phyloP scores from a whole-genome alignment of 2,797 vertebrate genomes.

The Alcedo atthis region DNA sequence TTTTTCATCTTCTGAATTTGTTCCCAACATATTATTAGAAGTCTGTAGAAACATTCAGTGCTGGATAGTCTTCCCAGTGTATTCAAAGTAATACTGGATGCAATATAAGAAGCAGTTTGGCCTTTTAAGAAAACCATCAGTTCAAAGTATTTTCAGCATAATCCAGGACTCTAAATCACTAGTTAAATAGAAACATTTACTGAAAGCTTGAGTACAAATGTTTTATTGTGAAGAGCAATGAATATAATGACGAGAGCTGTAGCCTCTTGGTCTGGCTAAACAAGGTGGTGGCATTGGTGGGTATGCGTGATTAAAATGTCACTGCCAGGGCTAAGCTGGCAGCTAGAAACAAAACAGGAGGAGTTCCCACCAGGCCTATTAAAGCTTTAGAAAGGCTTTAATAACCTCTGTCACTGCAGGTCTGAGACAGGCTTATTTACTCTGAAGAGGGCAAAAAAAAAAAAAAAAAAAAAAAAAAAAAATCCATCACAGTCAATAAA shows the following conservation, averaged over 20 bases:
- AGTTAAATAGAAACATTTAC: conserved; percentile 50
- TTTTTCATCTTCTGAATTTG: conserved; percentile 40
- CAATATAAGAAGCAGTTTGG: conserved; percentile 11
- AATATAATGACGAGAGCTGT: conserved; percentile 23
- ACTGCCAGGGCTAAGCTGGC: conserved; percentile 19
- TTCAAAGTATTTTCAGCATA: conserved; percentile 69
- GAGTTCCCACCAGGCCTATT: background rate
- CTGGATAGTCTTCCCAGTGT: background rate
- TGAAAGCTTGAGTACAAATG: conserved; percentile 57
- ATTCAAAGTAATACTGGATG: background rate
- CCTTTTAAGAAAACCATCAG: conserved; percentile 60
- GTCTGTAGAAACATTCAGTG: conserved; percentile 15
- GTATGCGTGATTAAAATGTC: conserved; percentile 49
- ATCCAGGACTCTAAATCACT: conserved; percentile 65
- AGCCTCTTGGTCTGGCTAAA: conserved; percentile 45
- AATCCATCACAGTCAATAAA: background rate
- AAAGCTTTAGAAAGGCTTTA: conserved; percentile 34
- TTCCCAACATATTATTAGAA: background rate
- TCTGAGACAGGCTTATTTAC: background rate
- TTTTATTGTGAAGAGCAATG: conserved; percentile 42
- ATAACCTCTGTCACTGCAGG: background rate
- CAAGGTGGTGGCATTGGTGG: conserved; percentile 18
- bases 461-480: background rate
- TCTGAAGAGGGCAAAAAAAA: background rate
- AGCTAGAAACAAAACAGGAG: conserved; percentile 34